Evolutionary conservation across 2,888 invertebrate genomes (phyloP).

Genomic region (Lucinisca nassula): DNA sequence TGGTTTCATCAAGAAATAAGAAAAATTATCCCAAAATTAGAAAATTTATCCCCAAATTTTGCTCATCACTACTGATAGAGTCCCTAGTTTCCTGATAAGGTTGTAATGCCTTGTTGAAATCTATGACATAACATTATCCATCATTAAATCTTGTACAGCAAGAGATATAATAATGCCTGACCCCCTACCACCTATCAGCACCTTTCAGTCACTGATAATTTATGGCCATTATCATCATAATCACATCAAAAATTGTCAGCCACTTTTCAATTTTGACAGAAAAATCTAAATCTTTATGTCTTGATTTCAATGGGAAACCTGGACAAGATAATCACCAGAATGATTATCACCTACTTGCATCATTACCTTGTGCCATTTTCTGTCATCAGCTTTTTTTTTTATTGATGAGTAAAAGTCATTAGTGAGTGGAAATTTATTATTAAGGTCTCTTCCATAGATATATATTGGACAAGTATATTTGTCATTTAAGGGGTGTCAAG

Average conservation of each 20-base stretch:
- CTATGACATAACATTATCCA: neutral
- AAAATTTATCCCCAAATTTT: no score
- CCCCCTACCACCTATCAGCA: slow-evolving; percentile 1
- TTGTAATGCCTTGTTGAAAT: neutral
- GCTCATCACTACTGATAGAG: no score
- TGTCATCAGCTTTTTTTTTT: neutral
- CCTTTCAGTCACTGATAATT: slow-evolving; percentile 16
- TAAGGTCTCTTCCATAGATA: no score
- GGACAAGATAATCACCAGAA: slow-evolving; percentile 9
- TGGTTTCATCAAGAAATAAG: no score
- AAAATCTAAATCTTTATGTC: slow-evolving; percentile 8
- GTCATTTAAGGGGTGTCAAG: no score
- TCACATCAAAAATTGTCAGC: slow-evolving; percentile 1
- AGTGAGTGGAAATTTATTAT: no score
- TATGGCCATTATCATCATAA: slow-evolving; percentile 8
- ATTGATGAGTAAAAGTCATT: neutral
- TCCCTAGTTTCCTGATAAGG: neutral
- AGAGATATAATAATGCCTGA: neutral
- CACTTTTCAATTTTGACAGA: neutral
- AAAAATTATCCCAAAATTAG: no score
- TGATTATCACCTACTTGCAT: neutral
- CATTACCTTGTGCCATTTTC: neutral
- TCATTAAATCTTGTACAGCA: neutral
- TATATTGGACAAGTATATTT: no score
- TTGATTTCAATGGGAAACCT: neutral